Evolutionary conservation across 2,113 vertebrate genomes (phyloP), one percentile per base, ranked within the genome.

Genomic region (Podarcis raffonei): DNA sequence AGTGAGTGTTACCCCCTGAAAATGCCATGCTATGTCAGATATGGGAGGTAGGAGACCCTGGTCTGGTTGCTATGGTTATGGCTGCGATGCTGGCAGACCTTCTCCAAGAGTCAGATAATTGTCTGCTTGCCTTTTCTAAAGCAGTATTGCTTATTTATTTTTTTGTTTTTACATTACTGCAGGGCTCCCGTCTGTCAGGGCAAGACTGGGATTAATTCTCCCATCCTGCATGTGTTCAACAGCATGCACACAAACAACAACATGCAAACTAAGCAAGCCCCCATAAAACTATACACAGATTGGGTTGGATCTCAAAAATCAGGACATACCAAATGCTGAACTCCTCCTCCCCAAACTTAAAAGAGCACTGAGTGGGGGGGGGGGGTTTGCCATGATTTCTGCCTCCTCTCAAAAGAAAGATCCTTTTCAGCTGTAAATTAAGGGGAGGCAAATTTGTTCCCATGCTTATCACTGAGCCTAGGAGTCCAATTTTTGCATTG

Each of bases 21-120:
- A 65, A 48, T 53, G 62, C 72, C 39, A 68, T 39, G 39, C 16
- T 30, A 66, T 35, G 32, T 22, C 32, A 81, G 68, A 81, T 37
- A 35, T 39, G 6, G 84, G 35, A 42, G 57, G 30, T n/a, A 74
- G 72, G 15, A 37, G 53, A 39, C n/a, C 81, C 42, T n/a, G n/a
- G 39, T 77, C 72, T 53, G 68, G 87, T 88, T 88, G 87, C 87
- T 77, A 88, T 88, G 87, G 81, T 88, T 77, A 83, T 57, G 69
- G 39, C 74, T 77, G 59, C 11, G 59, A 88, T 22, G 42, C 78
- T 12, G 27, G 72, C 57, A 53, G 68, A 3, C 32, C 25, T 59
- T 39, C 48, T 6, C 48, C 30, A 37, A n/a, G 71, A 48, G 48
- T 66, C 22, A 35, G 30, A 48, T 25, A 22, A 77, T 83, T 32